Conservation (phyloP, 2,888 invertebrate genomes). For the Geotrupes spiniger region DNA sequence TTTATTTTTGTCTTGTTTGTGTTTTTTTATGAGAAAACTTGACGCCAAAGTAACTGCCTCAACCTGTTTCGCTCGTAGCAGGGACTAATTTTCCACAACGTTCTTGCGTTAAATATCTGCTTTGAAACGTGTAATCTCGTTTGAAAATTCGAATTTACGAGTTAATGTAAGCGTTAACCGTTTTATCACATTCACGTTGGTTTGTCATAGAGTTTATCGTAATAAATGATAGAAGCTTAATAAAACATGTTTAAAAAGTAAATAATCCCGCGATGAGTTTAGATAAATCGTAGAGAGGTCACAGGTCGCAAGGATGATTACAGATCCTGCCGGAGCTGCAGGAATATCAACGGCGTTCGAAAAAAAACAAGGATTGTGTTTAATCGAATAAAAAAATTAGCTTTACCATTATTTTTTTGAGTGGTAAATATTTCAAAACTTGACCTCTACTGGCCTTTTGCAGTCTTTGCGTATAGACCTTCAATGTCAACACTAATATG, state of each 20-base stretch:
- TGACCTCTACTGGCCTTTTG: conserved; percentile 52
- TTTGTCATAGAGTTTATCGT: conserved; percentile 21
- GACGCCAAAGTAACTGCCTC: conserved; percentile 41
- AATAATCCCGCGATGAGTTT: conserved; percentile 28
- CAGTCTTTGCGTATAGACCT: conserved; percentile 50
- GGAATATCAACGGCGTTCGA: conserved; percentile 7
- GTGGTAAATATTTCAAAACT: conserved; percentile 43
- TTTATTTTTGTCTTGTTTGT: conserved; percentile 36
- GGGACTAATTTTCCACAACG: conserved; percentile 21
- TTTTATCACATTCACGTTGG: no score
- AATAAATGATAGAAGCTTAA: conserved; percentile 21
- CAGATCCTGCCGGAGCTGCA: conserved; percentile 13
- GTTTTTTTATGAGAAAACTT: conserved; percentile 36
- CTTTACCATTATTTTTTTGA: conserved; percentile 26
- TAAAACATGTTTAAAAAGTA: conserved; percentile 23
- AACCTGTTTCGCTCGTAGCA: conserved; percentile 43
- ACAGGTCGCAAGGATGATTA: conserved; percentile 40
- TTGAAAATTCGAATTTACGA: not conserved
- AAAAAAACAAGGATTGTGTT: conserved; percentile 1
- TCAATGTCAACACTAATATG: conserved; percentile 52
- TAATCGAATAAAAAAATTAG: not conserved
- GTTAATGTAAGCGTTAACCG: no score
- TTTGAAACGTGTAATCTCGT: conserved; percentile 16
- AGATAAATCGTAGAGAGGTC: conserved; percentile 40
- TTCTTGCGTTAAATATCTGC: conserved; percentile 16